Conservation (phyloP, 2,113 vertebrate species). For the Grallaria varia region DNA sequence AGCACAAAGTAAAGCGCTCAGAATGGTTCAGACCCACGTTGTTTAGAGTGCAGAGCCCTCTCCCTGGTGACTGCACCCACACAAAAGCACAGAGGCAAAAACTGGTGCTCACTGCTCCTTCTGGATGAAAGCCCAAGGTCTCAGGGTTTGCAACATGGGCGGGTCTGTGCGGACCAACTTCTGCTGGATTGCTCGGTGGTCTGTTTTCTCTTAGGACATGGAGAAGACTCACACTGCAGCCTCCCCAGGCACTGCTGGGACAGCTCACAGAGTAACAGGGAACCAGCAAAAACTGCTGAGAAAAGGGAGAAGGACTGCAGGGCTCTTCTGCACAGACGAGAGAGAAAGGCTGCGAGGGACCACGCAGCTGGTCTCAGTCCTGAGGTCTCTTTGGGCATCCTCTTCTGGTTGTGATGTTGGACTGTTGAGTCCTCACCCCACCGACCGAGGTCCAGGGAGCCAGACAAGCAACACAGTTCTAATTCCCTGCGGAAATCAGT, state of each 20-base stretch:
- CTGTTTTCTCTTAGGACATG: background rate
- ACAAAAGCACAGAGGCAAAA: background rate
- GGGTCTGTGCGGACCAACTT: background rate
- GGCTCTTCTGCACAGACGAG: background rate
- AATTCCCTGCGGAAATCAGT: background rate
- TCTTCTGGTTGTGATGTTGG: background rate
- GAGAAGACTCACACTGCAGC: background rate
- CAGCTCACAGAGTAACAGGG: background rate
- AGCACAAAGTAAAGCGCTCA: background rate
- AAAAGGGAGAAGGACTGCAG: background rate
- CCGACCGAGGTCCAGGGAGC: background rate
- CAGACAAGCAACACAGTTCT: background rate
- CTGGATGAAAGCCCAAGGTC: background rate
- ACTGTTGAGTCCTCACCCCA: background rate
- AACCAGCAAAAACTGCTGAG: background rate
- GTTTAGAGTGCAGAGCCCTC: background rate
- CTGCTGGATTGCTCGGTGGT: background rate
- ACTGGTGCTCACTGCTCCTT: fast-evolving
- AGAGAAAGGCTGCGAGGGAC: background rate
- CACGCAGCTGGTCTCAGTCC: background rate
- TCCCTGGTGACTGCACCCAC: background rate
- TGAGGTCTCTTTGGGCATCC: background rate
- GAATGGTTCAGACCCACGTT: background rate
- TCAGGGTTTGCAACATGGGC: fast-evolving
- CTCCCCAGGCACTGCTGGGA: background rate